Evolutionary conservation across 2,113 vertebrate genomes (phyloP), one percentile per base, ranked within the genome.

Genomic region (Leucosticte australis): DNA sequence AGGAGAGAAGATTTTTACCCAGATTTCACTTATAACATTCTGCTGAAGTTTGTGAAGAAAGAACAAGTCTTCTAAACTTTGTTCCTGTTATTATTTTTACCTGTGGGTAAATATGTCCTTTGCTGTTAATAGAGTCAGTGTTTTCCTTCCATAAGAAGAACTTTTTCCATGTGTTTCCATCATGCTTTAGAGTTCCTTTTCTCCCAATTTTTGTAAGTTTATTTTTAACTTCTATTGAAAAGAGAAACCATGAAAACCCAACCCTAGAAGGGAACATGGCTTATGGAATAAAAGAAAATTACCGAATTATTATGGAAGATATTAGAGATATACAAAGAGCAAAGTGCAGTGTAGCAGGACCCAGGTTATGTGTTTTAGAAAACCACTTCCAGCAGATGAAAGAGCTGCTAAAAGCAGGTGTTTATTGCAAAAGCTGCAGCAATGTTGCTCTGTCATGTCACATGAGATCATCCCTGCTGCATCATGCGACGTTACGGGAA

Each of bases 351-450:
- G 27, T 19, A 74, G 44, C 44, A 83, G 81, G 37, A 70, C 47
- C 7, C 16, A 52, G 77, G 39, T 55, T 64, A 41, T 15, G 7
- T 77, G 20, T 83, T 47, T 89, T 85, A 64, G 56, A 21, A 60
- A 94, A 86, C 47, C 65, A 15, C 22, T 93, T 33, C 63, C 71
- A 94, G 76, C 57, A 73, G 80, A 75, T 24, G 67, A 53, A 82
- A 85, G 33, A 37, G 28, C 55, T 82, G 60, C 65, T 82, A 47
- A 91, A 92, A 92, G n/a, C 84, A 96, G 93, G 64, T 93, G 75
- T 94, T 96, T 78, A 50, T 46, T 67, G 64, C 4, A 1, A 53
- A 81, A 74, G 30, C 94, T 68, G 46, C 31, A 55, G 77, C 74
- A 63, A 9, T 80, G 89, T 13, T 92, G 42, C 90, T 73, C 90